phyloP scores from a whole-genome alignment of 1,140 invertebrate species.

The Scaptomyza pallida region DNA sequence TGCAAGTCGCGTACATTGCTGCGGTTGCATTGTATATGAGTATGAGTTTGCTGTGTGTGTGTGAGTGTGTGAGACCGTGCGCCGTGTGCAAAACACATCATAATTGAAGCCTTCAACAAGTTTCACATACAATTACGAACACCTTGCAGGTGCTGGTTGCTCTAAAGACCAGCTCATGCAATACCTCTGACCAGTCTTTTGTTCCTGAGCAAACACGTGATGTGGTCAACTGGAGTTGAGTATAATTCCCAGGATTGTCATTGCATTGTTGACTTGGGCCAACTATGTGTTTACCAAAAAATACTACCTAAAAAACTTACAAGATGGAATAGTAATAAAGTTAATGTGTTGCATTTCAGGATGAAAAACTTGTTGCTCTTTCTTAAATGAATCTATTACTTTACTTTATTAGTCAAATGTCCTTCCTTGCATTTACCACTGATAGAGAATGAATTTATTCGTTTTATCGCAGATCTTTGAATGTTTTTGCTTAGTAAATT shows the following conservation, averaged over 20 bases:
- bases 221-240: background rate
- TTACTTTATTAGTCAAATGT: no score
- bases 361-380: no score
- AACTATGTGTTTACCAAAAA: no score
- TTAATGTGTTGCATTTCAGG: no score
- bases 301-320: no score
- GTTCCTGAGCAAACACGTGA: constrained; percentile 10
- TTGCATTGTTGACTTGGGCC: constrained; percentile 4
- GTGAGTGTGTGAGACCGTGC: constrained; percentile 31
- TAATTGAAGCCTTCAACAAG: constrained; percentile 81
- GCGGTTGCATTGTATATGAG: constrained; percentile 44
- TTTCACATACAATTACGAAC: constrained; percentile 79
- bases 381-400: no score
- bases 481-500: no score
- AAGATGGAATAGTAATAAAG: no score
- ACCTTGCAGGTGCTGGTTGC: constrained; percentile 57
- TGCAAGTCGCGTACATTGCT: constrained; percentile 59
- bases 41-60: background rate
- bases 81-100: constrained; percentile 70
- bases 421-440: no score
- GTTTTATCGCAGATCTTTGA: no score
- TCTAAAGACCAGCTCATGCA: constrained; percentile 2
- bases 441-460: no score
- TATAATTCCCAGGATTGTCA: background rate
- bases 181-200: constrained; percentile 1